Conservation (phyloP, 2,797 vertebrate genomes). For the Chromobotia macracanthus region DNA sequence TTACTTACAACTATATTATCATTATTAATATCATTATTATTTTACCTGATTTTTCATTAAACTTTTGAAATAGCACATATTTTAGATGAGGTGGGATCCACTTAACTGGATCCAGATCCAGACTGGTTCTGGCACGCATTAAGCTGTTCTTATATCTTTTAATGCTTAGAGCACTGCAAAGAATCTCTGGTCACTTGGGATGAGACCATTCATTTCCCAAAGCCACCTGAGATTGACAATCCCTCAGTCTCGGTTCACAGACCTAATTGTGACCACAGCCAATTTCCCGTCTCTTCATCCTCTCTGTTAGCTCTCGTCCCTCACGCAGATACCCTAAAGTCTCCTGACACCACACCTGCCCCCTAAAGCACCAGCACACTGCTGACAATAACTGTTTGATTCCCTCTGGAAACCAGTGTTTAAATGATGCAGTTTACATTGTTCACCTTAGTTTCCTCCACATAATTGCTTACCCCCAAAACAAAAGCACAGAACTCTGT, state of each 20-base stretch:
- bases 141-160: neutral
- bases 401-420: slow-evolving; percentile 15
- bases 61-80: too few species aligned
- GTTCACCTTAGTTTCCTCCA: slow-evolving; percentile 14
- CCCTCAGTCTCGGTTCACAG: slow-evolving; percentile 24
- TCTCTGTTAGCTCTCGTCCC: slow-evolving; percentile 13
- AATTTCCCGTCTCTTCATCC: slow-evolving; percentile 17
- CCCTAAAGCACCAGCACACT: slow-evolving; percentile 27
- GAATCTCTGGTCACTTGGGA: slow-evolving; percentile 17
- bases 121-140: neutral
- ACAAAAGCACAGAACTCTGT: neutral
- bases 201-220: slow-evolving; percentile 23
- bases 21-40: neutral
- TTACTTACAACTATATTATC: too few species aligned
- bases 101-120: too few species aligned
- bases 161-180: neutral
- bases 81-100: too few species aligned
- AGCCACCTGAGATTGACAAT: slow-evolving; percentile 35
- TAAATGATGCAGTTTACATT: slow-evolving; percentile 43
- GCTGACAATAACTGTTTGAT: slow-evolving; percentile 47
- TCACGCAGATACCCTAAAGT: slow-evolving; percentile 26
- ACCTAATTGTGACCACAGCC: slow-evolving; percentile 41
- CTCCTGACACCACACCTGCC: slow-evolving; percentile 26
- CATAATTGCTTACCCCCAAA: slow-evolving; percentile 9
- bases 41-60: neutral